Conservation (phyloP, 1,140 invertebrate species). For the Cherax quadricarinatus region DNA sequence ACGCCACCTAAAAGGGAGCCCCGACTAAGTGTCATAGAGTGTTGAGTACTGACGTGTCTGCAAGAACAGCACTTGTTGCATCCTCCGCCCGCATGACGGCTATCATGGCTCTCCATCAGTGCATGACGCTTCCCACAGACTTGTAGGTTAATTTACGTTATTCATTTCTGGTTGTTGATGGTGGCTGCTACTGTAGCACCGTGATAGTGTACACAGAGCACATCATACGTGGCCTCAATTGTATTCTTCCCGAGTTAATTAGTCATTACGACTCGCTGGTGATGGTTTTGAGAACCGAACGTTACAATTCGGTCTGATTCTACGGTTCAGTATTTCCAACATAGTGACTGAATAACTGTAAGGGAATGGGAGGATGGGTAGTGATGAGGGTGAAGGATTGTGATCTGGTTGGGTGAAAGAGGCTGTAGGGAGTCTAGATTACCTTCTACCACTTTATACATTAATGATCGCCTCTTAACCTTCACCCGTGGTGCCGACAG, state of each 20-base stretch:
- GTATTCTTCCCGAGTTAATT: not conserved
- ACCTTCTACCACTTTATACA: not conserved
- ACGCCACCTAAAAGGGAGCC: no score
- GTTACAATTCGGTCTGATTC: not conserved
- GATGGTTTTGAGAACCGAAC: not conserved
- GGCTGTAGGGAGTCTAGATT: not conserved
- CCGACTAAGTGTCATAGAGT: not conserved
- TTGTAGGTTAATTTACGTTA: not conserved
- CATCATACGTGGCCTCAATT: not conserved
- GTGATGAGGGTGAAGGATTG: not conserved
- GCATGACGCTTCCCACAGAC: not conserved
- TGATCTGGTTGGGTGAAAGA: not conserved
- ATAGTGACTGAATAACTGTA: conserved; percentile 20
- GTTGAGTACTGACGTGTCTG: conserved; percentile 15
- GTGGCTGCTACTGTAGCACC: no score
- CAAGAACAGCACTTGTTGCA: conserved; percentile 60
- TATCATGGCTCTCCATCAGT: not conserved
- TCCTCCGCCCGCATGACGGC: not conserved
- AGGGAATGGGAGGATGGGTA: not conserved
- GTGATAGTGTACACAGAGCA: not conserved
- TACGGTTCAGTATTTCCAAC: conserved; percentile 1
- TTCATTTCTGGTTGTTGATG: not conserved
- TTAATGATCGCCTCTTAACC: conserved; percentile 1
- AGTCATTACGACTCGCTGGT: not conserved
- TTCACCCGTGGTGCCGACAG: not conserved